Conservation (phyloP, 1,140 invertebrate genomes). For the Macrocentrus cingulum region DNA sequence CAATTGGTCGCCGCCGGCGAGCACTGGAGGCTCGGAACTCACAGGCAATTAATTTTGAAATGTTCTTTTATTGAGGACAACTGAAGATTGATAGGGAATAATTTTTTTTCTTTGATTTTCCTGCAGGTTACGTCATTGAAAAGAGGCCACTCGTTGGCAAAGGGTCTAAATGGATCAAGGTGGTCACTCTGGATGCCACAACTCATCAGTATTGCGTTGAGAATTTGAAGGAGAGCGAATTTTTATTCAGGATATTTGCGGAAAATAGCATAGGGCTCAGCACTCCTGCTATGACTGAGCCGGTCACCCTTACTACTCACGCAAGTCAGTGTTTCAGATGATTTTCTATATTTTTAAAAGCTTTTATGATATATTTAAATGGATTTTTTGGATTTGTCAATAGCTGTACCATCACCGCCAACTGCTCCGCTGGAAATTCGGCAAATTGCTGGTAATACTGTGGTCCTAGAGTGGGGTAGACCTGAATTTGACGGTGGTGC, state of each 20-base stretch:
- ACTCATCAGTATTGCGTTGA: slow-evolving; percentile 77
- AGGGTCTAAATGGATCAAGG: slow-evolving; percentile 78
- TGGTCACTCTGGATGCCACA: slow-evolving; percentile 80
- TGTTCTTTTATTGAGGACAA: slow-evolving; percentile 10
- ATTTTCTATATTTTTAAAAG: neutral
- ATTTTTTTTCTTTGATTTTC: too few relatives aligned
- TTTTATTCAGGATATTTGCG: slow-evolving; percentile 87
- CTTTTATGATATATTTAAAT: slow-evolving; percentile 8
- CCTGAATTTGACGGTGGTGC: slow-evolving; percentile 93
- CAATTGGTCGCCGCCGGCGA: slow-evolving; percentile 81
- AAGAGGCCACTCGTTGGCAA: slow-evolving; percentile 74
- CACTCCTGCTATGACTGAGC: slow-evolving; percentile 75
- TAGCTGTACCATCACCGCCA: slow-evolving; percentile 85
- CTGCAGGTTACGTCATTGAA: slow-evolving; percentile 87
- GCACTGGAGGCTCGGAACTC: slow-evolving; percentile 83
- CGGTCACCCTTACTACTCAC: slow-evolving; percentile 86
- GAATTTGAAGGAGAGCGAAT: slow-evolving; percentile 87
- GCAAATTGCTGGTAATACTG: slow-evolving; percentile 77
- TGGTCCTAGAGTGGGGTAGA: slow-evolving; percentile 89
- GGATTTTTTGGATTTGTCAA: neutral
- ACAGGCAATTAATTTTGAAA: slow-evolving; percentile 63
- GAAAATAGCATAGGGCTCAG: slow-evolving; percentile 88
- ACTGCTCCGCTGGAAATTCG: slow-evolving; percentile 86
- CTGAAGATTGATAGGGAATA: too few relatives aligned
- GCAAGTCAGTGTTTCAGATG: slow-evolving; percentile 76